Percentiles rank a stretch among this genome's conserved stretches.
Conservation (phyloP, 2,888 invertebrate species). For the Eupithecia subfuscata region DNA sequence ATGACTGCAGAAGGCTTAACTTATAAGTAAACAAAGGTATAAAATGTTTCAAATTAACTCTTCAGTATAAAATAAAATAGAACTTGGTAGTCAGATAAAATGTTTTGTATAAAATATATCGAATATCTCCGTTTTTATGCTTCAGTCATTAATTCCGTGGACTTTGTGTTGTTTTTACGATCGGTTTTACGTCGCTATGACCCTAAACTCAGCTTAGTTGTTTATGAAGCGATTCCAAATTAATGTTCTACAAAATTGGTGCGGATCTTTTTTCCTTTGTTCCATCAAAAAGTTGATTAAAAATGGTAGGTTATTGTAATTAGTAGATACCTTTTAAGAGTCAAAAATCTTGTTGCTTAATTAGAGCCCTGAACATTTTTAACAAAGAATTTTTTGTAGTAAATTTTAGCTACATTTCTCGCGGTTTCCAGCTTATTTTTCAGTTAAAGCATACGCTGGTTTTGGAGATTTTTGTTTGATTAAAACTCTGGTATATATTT, state of each 20-base stretch:
- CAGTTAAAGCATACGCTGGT: slow-evolving; percentile 7
- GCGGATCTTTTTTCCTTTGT: slow-evolving; percentile 33
- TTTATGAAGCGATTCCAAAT: slow-evolving; percentile 59
- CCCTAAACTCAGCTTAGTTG: slow-evolving; percentile 59
- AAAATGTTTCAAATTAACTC: neutral
- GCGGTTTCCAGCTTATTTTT: slow-evolving; percentile 14
- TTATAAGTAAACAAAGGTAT: neutral
- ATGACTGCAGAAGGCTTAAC: neutral
- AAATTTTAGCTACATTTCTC: slow-evolving; percentile 12
- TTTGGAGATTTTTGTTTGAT: slow-evolving; percentile 12
- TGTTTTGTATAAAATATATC: slow-evolving; percentile 52
- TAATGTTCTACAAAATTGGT: slow-evolving; percentile 56
- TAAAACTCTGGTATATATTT: slow-evolving; percentile 4
- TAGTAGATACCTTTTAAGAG: slow-evolving; percentile 33
- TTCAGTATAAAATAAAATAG: slow-evolving; percentile 15
- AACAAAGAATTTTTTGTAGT: slow-evolving; percentile 13
- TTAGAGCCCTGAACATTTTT: slow-evolving; percentile 31
- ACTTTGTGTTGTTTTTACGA: slow-evolving; percentile 63
- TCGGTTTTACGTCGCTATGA: slow-evolving; percentile 59
- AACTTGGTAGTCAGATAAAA: slow-evolving; percentile 46
- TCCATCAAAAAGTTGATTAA: slow-evolving; percentile 39
- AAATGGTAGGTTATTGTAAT: slow-evolving; percentile 38
- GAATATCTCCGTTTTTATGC: slow-evolving; percentile 52
- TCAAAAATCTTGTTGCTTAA: slow-evolving; percentile 36
- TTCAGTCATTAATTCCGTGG: slow-evolving; percentile 59